These are phyloP conservation scores for Caretta caretta DNA, from an alignment of 2,113 vertebrate genomes.

Conservation along the genomic window DNA sequence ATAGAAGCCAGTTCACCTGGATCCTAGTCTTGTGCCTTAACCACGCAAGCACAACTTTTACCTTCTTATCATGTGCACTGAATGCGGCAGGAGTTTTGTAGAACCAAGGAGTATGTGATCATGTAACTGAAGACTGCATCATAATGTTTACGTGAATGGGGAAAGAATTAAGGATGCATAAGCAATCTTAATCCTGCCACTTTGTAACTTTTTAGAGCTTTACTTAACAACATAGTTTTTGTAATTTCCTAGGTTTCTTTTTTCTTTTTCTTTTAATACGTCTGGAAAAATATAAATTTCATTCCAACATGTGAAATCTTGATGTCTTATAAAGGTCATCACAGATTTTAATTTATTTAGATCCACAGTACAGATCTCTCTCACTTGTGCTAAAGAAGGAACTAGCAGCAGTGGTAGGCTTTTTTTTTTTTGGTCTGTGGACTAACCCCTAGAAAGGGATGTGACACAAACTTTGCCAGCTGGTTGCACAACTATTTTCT, in stretches of 20 bases:
- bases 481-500: neutral
- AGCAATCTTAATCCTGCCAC: neutral
- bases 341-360: neutral
- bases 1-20: neutral
- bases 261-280: neutral
- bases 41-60: neutral
- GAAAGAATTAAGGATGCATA: neutral
- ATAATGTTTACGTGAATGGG: neutral
- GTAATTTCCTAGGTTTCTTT: neutral
- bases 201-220: neutral
- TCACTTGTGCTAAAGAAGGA: neutral
- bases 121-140: neutral
- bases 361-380: slow-evolving; percentile 6
- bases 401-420: neutral
- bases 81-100: neutral
- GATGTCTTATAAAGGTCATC: neutral
- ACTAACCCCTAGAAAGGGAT: neutral
- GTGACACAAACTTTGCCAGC: neutral
- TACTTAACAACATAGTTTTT: neutral
- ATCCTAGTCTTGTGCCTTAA: neutral
- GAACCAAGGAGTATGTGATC: neutral
- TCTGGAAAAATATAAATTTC: neutral
- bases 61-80: neutral
- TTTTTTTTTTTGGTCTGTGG: neutral
- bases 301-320: neutral